phyloP scores from a whole-genome alignment of 1,140 invertebrate species.

The Cydia strobilella region DNA sequence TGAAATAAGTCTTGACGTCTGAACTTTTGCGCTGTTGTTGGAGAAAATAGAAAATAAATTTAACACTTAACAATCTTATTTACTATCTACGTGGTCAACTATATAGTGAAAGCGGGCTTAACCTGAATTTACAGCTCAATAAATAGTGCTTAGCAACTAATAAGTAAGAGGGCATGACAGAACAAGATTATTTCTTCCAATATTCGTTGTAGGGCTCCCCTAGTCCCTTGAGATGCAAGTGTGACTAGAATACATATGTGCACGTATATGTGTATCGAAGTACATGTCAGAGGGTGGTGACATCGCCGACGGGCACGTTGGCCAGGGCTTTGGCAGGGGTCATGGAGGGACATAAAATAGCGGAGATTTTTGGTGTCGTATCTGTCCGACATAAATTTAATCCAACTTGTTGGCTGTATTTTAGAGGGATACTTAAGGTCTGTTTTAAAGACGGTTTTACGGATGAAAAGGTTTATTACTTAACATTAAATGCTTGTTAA shows the following conservation, averaged over 20 bases:
- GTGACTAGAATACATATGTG: constrained; percentile 26
- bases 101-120: constrained; percentile 21
- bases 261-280: not conserved
- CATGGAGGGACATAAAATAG: constrained; percentile 31
- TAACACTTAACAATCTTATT: constrained; percentile 25
- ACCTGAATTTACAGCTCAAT: constrained; percentile 24
- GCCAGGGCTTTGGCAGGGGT: constrained; percentile 24
- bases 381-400: constrained; percentile 32
- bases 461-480: not conserved
- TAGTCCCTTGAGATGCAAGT: constrained; percentile 30
- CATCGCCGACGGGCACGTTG: constrained; percentile 21
- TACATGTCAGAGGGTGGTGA: constrained; percentile 25
- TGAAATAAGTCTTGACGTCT: constrained; percentile 4
- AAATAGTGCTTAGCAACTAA: constrained; percentile 29
- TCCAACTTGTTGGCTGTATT: constrained; percentile 29
- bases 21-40: not conserved
- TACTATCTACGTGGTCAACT: constrained; percentile 29
- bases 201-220: constrained; percentile 26
- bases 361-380: constrained; percentile 28
- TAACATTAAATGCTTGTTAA: not conserved
- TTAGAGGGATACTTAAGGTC: constrained; percentile 19
- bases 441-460: constrained; percentile 16
- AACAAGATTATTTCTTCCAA: constrained; percentile 32
- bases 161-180: constrained; percentile 30
- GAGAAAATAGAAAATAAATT: constrained; percentile 27